These are phyloP conservation scores for Nudaria mundana DNA, from an alignment of 2,888 invertebrate species.

Conservation along the genomic window DNA sequence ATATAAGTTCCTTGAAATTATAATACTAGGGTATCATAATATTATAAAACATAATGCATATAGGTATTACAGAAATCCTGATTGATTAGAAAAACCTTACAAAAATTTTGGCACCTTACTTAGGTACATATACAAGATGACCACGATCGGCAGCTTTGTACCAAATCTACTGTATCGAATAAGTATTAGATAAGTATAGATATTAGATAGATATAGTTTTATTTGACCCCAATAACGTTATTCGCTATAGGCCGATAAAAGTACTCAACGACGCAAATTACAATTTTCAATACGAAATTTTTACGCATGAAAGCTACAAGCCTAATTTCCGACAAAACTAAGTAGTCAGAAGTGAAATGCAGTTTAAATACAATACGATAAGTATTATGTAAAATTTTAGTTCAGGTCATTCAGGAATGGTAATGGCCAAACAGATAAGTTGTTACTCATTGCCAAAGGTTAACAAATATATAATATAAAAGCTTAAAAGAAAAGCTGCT, in stretches of 20 bases:
- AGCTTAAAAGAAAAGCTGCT: no score
- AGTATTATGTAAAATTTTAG: background rate
- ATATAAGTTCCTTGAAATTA: no score
- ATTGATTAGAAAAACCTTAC: constrained; percentile 7
- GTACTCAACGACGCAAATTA: no score
- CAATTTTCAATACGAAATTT: no score
- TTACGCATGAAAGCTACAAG: no score
- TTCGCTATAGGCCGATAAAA: constrained; percentile 31
- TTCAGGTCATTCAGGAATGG: background rate
- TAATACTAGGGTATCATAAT: no score
- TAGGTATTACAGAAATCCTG: constrained; percentile 10
- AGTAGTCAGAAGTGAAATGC: constrained; percentile 32
- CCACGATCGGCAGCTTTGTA: no score
- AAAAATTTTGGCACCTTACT: constrained; percentile 34
- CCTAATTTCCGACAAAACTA: constrained; percentile 9
- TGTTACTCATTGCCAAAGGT: background rate
- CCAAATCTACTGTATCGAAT: no score
- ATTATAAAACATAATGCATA: no score
- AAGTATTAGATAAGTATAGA: constrained; percentile 20
- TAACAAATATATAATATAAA: background rate
- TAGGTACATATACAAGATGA: no score
- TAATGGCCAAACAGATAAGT: background rate
- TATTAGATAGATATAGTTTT: constrained; percentile 16
- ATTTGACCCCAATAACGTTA: constrained; percentile 40
- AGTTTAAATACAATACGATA: constrained; percentile 22